A percentile compares a stretch with the other conserved stretches of the same genome.
phyloP scores from a whole-genome alignment of 92 coral and sea anemone genomes.

The Palythoa grandiflora region DNA sequence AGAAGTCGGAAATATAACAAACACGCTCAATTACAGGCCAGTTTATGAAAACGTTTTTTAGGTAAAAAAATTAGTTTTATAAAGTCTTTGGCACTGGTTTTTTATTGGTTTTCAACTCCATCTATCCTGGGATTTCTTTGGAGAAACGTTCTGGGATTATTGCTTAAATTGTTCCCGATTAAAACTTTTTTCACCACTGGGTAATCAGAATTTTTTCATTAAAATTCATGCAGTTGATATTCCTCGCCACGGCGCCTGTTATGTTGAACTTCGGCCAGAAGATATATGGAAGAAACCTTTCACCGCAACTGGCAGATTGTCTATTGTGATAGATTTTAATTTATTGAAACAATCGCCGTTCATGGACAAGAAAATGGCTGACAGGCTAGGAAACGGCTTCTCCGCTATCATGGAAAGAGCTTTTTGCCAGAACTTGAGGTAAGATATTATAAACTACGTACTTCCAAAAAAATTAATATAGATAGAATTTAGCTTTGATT shows the following conservation, averaged over 20 bases:
- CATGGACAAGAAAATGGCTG: not conserved
- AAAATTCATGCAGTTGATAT: not conserved
- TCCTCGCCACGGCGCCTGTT: not conserved
- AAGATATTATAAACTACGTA: not conserved
- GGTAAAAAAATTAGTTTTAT: not conserved
- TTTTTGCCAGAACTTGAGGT: not conserved
- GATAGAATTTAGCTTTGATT: not conserved
- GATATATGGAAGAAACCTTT: not conserved
- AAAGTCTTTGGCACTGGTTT: not conserved
- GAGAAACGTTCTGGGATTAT: not conserved
- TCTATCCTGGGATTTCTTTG: not conserved
- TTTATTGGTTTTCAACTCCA: not conserved
- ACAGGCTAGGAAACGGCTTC: not conserved
- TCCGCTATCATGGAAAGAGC: not conserved
- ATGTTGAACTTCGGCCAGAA: not conserved
- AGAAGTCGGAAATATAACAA: not conserved
- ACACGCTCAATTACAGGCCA: not conserved
- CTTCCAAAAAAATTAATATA: not conserved
- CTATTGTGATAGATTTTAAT: not conserved
- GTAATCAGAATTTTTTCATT: not conserved
- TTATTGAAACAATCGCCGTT: not conserved
- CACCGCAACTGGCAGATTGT: constrained; percentile 7
- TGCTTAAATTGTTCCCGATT: not conserved
- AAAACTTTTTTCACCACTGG: not conserved
- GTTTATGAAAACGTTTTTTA: not conserved